These are phyloP conservation scores for Holacanthus passer DNA, from an alignment of 2,113 vertebrate species.

Conservation along the genomic window DNA sequence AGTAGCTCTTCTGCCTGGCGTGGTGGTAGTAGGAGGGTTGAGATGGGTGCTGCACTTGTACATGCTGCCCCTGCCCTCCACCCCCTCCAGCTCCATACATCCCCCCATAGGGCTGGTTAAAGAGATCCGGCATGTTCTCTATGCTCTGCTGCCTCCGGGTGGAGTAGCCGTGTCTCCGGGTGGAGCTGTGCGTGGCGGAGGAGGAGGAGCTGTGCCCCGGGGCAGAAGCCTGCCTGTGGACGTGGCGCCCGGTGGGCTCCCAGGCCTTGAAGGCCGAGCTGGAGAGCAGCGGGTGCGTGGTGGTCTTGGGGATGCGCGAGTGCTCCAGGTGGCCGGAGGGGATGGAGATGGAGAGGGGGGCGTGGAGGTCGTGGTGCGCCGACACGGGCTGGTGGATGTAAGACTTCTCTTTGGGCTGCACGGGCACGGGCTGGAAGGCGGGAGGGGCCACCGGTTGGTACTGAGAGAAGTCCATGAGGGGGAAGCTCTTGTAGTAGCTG, in stretches of 20 bases:
- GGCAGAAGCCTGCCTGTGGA: slow-evolving; percentile 81
- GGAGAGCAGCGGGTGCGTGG: slow-evolving; percentile 77
- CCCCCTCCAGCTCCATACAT: slow-evolving; percentile 63
- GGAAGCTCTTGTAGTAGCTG: slow-evolving; percentile 90
- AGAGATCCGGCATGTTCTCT: slow-evolving; percentile 87
- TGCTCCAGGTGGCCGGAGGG: slow-evolving; percentile 82
- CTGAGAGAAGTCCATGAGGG: slow-evolving; percentile 83
- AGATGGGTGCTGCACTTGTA: slow-evolving; percentile 55
- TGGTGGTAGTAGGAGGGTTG: slow-evolving; percentile 73
- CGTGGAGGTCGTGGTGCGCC: slow-evolving; percentile 77
- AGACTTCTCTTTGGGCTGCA: slow-evolving; percentile 83
- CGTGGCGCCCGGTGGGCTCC: slow-evolving; percentile 78
- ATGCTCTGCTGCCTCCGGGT: slow-evolving; percentile 85
- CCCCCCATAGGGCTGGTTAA: slow-evolving; percentile 73
- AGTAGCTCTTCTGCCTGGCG: slow-evolving; percentile 81
- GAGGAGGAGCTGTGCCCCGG: slow-evolving; percentile 68
- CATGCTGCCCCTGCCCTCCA: slow-evolving; percentile 32
- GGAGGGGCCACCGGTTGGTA: slow-evolving; percentile 74
- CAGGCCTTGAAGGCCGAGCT: slow-evolving; percentile 85
- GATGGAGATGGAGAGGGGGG: slow-evolving; percentile 84
- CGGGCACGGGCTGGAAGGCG: slow-evolving; percentile 79
- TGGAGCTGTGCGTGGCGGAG: slow-evolving; percentile 65
- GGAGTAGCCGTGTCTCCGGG: slow-evolving; percentile 79
- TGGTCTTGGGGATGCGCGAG: slow-evolving; percentile 82
- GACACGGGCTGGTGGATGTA: slow-evolving; percentile 79